These are phyloP conservation scores for Marasmarcha lunaedactyla DNA, from an alignment of 2,888 invertebrate genomes.

Conservation along the genomic window DNA sequence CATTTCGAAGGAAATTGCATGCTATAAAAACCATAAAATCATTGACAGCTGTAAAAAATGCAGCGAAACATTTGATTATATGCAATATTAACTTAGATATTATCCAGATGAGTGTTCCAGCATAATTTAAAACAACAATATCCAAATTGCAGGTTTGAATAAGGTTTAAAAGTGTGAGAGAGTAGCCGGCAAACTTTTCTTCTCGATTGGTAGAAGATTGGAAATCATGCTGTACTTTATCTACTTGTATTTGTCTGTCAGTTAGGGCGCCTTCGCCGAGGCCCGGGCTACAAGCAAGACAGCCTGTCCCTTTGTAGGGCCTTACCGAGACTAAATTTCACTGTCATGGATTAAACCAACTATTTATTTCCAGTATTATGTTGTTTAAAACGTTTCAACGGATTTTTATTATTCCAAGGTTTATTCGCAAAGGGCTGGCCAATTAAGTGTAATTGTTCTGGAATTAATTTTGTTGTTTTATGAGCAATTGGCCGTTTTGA, in stretches of 20 bases:
- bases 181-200: too few species aligned
- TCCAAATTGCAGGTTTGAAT: conserved; percentile 5
- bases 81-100: too few species aligned
- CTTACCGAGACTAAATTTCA: conserved; percentile 51
- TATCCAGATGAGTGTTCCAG: too few species aligned
- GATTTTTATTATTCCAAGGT: conserved; percentile 19
- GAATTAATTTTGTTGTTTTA: conserved; percentile 1
- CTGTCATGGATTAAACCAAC: conserved; percentile 55
- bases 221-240: conserved; percentile 25
- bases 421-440: conserved; percentile 18
- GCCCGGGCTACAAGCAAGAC: conserved; percentile 41
- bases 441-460: conserved; percentile 17
- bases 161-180: conserved; percentile 9
- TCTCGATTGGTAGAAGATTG: background rate
- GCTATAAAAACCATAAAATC: too few species aligned
- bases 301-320: conserved; percentile 51
- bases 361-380: conserved; percentile 26
- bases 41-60: too few species aligned
- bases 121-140: too few species aligned
- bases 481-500: background rate
- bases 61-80: too few species aligned
- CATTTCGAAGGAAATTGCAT: too few species aligned
- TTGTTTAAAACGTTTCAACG: too few species aligned
- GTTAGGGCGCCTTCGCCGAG: conserved; percentile 41
- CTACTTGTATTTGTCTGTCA: conserved; percentile 62